Conservation (phyloP, 2,113 vertebrate genomes). For the Ptychochromis oligacanthus region DNA sequence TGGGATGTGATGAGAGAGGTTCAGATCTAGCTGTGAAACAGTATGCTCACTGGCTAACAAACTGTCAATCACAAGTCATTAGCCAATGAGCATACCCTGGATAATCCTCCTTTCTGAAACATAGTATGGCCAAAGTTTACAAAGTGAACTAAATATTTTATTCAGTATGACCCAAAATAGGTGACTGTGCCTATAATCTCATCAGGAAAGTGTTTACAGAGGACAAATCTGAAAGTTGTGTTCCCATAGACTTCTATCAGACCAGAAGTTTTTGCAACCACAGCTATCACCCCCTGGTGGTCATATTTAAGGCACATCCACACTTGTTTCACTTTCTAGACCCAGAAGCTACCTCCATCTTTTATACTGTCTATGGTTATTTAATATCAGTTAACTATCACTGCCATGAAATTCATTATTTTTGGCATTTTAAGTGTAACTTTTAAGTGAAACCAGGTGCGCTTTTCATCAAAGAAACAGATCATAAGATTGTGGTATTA, state of each 20-base stretch:
- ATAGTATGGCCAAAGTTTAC: not conserved
- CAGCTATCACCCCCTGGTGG: not conserved
- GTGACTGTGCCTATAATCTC: not conserved
- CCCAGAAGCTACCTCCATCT: not conserved
- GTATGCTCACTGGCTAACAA: not conserved
- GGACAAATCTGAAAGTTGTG: not conserved
- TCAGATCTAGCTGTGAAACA: not conserved
- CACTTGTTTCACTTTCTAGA: not conserved
- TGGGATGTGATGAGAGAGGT: not conserved
- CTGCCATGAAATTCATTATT: not conserved
- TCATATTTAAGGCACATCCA: not conserved
- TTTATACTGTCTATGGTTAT: not conserved
- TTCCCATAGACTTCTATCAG: not conserved
- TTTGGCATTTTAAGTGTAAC: slow-evolving; percentile 12
- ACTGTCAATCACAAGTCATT: not conserved
- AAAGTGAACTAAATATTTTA: not conserved
- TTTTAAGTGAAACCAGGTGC: not conserved
- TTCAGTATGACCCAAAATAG: not conserved
- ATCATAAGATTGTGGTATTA: not conserved
- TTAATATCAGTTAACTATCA: not conserved
- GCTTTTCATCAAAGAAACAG: not conserved
- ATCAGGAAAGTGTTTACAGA: not conserved
- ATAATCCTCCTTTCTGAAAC: not conserved
- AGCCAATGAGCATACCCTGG: not conserved
- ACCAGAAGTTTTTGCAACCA: not conserved